These are phyloP conservation scores for Patella ulyssiponensis DNA, from an alignment of 2,888 invertebrate genomes.

Conservation along the genomic window DNA sequence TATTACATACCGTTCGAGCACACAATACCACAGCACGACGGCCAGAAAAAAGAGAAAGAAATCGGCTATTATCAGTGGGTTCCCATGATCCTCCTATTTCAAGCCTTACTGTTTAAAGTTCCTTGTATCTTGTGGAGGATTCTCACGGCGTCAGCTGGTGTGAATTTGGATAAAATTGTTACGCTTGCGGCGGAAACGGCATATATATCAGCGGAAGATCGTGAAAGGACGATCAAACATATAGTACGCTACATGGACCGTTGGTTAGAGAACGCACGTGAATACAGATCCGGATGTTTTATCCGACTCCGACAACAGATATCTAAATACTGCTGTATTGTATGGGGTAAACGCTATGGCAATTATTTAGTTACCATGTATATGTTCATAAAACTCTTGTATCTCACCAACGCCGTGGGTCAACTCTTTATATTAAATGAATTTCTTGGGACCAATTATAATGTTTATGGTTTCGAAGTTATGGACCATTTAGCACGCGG, in stretches of 20 bases:
- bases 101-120: slow-evolving; percentile 71
- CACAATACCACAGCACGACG: slow-evolving; percentile 69
- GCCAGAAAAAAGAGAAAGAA: slow-evolving; percentile 69
- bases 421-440: slow-evolving; percentile 74
- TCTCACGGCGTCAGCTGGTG: slow-evolving; percentile 65
- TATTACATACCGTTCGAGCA: slow-evolving; percentile 74
- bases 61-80: slow-evolving; percentile 73
- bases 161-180: slow-evolving; percentile 71
- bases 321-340: slow-evolving; percentile 70
- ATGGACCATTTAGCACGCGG: slow-evolving; percentile 73
- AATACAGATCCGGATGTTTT: slow-evolving; percentile 71
- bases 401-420: slow-evolving; percentile 73
- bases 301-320: slow-evolving; percentile 69
- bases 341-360: slow-evolving; percentile 72
- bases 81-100: slow-evolving; percentile 73
- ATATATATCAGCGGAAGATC: slow-evolving; percentile 70
- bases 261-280: slow-evolving; percentile 72
- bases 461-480: slow-evolving; percentile 73
- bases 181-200: slow-evolving; percentile 73
- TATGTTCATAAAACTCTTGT: slow-evolving; percentile 72
- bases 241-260: slow-evolving; percentile 74
- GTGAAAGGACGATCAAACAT: slow-evolving; percentile 71
- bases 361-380: slow-evolving; percentile 74
- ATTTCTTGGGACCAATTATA: slow-evolving; percentile 73
- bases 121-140: slow-evolving; percentile 74